Evolutionary conservation across 1,140 invertebrate genomes (phyloP).

Genomic region (Drusus annulatus): DNA sequence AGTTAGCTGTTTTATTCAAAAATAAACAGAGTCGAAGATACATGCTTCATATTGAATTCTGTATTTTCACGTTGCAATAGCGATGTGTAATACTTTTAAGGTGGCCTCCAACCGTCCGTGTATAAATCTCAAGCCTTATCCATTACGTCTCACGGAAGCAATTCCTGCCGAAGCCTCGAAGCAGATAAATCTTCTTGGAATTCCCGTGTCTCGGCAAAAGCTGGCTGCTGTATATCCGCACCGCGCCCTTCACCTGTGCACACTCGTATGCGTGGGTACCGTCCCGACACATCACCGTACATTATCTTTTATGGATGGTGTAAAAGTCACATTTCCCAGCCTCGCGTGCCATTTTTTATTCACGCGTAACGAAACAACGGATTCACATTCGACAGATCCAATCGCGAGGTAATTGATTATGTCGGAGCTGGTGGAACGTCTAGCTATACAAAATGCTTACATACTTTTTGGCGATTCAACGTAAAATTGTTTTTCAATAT

Average conservation of each 20-base stretch:
- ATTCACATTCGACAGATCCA: constrained; percentile 27
- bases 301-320: constrained; percentile 7
- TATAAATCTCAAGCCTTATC: constrained; percentile 6
- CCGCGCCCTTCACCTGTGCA: no score
- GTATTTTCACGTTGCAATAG: no score
- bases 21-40: no score
- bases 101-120: not conserved
- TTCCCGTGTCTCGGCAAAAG: not conserved
- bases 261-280: not conserved
- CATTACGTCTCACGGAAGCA: constrained; percentile 4
- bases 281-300: constrained; percentile 2
- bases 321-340: constrained; percentile 15
- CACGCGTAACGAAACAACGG: not conserved
- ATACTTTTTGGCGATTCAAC: no score
- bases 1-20: no score
- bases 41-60: no score
- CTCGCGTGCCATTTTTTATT: constrained; percentile 1
- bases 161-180: constrained; percentile 13
- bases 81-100: not conserved
- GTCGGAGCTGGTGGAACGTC: not conserved
- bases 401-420: constrained; percentile 1
- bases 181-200: constrained; percentile 12
- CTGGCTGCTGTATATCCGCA: not conserved
- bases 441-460: no score
- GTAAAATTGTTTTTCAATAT: no score